A percentile compares a stretch with the other conserved stretches of the same genome.
phyloP scores from a whole-genome alignment of 2,113 vertebrate species.

The Chascanopsetta lugubris region DNA sequence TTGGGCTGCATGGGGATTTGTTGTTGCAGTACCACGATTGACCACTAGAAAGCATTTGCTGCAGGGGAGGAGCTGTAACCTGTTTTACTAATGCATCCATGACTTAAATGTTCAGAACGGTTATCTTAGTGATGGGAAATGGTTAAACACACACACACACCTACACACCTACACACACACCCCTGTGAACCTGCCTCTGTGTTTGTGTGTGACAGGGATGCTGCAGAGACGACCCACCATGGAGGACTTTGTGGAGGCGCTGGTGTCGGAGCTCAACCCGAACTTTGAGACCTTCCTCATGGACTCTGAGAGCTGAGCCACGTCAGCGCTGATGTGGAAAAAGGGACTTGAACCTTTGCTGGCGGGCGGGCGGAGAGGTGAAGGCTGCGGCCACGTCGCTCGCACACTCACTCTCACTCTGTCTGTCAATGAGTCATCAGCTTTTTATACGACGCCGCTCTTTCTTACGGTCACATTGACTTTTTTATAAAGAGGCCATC shows the following conservation, averaged over 20 bases:
- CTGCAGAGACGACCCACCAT: constrained; percentile 90
- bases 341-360: constrained; percentile 5
- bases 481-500: background rate
- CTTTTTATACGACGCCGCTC: constrained; percentile 7
- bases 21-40: too few relatives aligned
- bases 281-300: constrained; percentile 92
- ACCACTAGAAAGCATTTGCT: too few relatives aligned
- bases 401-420: background rate
- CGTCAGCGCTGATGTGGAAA: background rate
- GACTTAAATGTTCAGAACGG: too few relatives aligned
- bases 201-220: constrained; percentile 84
- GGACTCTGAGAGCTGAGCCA: constrained; percentile 86
- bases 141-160: constrained; percentile 2
- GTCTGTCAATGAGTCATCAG: background rate
- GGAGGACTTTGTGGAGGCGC: constrained; percentile 92
- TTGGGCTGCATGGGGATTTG: too few relatives aligned
- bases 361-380: background rate
- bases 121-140: too few relatives aligned
- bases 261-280: constrained; percentile 91
- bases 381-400: background rate
- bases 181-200: background rate
- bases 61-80: too few relatives aligned
- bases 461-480: constrained; percentile 38
- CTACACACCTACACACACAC: background rate
- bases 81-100: too few relatives aligned